A percentile compares a stretch with the other conserved stretches of the same genome.
These are phyloP conservation scores for Cheirogaleus major DNA, from an alignment of 2,797 vertebrate genomes.

Conservation along the genomic window DNA sequence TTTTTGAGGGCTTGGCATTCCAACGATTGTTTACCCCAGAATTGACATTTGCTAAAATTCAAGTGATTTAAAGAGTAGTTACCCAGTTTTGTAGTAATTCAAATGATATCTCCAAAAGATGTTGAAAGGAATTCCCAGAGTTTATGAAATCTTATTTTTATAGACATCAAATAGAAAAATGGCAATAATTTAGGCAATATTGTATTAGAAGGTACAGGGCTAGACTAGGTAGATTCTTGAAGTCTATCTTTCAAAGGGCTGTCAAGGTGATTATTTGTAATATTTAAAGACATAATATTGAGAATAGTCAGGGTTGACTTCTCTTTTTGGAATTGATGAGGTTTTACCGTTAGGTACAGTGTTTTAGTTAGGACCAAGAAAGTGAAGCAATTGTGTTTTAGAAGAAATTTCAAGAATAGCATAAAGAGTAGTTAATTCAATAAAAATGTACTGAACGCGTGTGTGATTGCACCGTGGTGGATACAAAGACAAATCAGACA, in stretches of 20 bases:
- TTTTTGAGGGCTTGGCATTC: background rate
- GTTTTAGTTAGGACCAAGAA: background rate
- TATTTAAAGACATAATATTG: background rate
- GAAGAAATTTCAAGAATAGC: conserved; percentile 21
- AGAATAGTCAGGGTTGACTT: background rate
- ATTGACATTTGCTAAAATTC: background rate
- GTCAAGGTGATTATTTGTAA: background rate
- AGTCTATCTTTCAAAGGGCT: conserved; percentile 28
- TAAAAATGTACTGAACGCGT: background rate
- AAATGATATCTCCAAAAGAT: background rate
- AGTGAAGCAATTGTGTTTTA: background rate
- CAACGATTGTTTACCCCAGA: background rate
- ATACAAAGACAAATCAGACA: background rate
- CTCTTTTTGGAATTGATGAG: background rate
- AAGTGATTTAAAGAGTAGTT: background rate
- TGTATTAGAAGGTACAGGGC: background rate
- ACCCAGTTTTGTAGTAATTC: background rate
- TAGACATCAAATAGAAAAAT: background rate
- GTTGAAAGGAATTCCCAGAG: background rate
- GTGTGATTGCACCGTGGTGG: background rate
- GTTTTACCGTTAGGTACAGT: background rate
- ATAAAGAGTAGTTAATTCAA: background rate
- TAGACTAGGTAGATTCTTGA: background rate
- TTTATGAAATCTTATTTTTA: conserved; percentile 28
- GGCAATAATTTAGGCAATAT: background rate